Evolutionary conservation across 2,888 invertebrate genomes (phyloP), one percentile per base, ranked within the genome.

Genomic region (Philhelius pedissequus): DNA sequence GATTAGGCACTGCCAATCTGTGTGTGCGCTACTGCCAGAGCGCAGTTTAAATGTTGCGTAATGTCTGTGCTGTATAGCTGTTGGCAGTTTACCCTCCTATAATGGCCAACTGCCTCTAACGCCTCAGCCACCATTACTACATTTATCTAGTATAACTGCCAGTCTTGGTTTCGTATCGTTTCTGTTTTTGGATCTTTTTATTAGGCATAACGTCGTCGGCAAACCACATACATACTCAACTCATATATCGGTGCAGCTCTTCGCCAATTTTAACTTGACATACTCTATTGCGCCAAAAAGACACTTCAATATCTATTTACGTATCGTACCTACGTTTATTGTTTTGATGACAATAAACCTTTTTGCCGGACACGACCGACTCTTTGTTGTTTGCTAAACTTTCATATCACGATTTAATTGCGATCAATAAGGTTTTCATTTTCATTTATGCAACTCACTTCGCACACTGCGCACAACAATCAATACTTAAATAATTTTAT

Each of bases 361-460:
- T 48, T 64, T 48, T 64, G 64, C 64, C 64, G 64, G 64, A 64
- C 64, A 64, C 71, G 48, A 60, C 30, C 56, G 32, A 52, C 30
- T 48, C 50, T 73, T 54, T 27, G 45, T 56, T 32, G 32, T 56
- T 30, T 62, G 48, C 40, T 73, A 56, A 74, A 78, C 83, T 78
- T 78, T 80, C 80, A 62, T 84, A 84, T 84, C 84, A 84, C 84
- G 84, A 84, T 75, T 84, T 75, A 83, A 79, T 78, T 83, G 78
- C 78, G 77, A 83, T 83, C 83, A 78, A 82, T 74, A 78, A 77
- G 74, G 69, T 68, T 78, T 78, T 74, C 70, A 48, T 66, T 76
- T 62, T 82, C 71, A 43, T 78, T 75, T 78, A 83, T 74, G 78
- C 74, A 73, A 64, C 56, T 35, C 56, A 13, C 58, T 30, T 13